Conservation (phyloP, 1,140 invertebrate species). For the Mercenaria mercenaria region DNA sequence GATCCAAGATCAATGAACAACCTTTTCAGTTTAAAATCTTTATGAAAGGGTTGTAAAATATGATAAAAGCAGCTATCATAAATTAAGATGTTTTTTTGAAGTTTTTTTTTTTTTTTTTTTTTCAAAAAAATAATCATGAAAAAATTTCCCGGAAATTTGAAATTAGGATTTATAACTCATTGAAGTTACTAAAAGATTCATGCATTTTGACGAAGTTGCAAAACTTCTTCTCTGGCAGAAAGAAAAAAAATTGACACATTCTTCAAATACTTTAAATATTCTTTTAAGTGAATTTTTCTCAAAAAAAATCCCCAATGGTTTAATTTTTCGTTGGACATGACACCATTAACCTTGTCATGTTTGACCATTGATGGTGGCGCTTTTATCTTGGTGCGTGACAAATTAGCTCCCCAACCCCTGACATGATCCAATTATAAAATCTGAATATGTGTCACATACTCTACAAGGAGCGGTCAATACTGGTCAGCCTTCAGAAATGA, state of each 20-base stretch:
- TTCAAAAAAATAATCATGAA: no score
- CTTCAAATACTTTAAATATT: neutral
- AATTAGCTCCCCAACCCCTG: neutral
- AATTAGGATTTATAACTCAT: neutral
- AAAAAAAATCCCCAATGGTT: no score
- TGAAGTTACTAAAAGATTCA: neutral
- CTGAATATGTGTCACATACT: neutral
- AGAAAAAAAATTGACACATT: neutral
- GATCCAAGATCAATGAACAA: no score
- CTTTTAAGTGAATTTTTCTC: neutral
- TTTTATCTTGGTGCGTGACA: neutral
- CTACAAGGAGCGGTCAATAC: neutral
- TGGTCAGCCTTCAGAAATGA: neutral
- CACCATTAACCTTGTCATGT: slow-evolving; percentile 24
- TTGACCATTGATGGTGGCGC: neutral
- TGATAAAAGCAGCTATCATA: no score
- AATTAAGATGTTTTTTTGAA: no score
- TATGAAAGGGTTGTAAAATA: no score
- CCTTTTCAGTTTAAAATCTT: no score
- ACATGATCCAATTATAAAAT: neutral
- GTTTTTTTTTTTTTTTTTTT: no score
- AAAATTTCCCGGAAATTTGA: no score
- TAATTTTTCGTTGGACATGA: neutral
- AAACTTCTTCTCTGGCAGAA: neutral
- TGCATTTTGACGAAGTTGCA: neutral